A percentile compares a stretch with the other conserved stretches of the same genome.
These are phyloP conservation scores for Danio tinwini DNA, from an alignment of 2,797 vertebrate species.

Conservation along the genomic window DNA sequence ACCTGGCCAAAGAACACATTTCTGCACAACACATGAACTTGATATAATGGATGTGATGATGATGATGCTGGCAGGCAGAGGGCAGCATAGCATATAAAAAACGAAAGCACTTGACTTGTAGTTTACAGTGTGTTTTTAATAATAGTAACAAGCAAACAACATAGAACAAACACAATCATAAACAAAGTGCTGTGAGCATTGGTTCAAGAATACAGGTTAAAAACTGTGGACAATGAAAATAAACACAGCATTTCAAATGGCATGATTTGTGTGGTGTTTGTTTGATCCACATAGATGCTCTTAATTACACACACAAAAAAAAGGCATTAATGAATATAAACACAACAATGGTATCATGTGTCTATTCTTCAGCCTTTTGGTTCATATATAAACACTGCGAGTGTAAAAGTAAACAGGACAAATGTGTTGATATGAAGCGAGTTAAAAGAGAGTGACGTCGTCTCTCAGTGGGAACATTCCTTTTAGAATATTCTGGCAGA, in stretches of 20 bases:
- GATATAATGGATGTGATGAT: not conserved
- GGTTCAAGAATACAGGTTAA: conserved; percentile 42
- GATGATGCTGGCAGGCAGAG: conserved; percentile 17
- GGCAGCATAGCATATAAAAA: conserved; percentile 14
- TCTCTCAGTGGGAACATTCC: conserved; percentile 21
- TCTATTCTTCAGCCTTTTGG: conserved; percentile 31
- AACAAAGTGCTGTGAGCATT: conserved; percentile 52
- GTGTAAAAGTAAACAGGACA: conserved; percentile 23
- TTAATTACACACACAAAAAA: conserved; percentile 45
- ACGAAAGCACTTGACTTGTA: not conserved
- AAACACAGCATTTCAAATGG: conserved; percentile 2
- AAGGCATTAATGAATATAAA: conserved; percentile 73
- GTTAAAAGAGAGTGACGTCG: conserved; percentile 8
- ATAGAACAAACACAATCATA: conserved; percentile 35
- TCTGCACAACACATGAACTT: not conserved
- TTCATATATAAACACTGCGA: conserved; percentile 3
- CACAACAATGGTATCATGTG: conserved; percentile 24
- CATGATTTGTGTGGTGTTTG: conserved; percentile 1
- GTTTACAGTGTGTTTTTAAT: conserved; percentile 26
- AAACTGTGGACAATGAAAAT: conserved; percentile 20
- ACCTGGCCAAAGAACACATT: not conserved
- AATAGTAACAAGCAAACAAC: conserved; percentile 16
- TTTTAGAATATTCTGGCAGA: conserved; percentile 13
- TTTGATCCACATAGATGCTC: conserved; percentile 8
- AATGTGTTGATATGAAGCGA: not conserved